Conservation (phyloP, 2,797 vertebrate species). For the Podarcis siculus region DNA sequence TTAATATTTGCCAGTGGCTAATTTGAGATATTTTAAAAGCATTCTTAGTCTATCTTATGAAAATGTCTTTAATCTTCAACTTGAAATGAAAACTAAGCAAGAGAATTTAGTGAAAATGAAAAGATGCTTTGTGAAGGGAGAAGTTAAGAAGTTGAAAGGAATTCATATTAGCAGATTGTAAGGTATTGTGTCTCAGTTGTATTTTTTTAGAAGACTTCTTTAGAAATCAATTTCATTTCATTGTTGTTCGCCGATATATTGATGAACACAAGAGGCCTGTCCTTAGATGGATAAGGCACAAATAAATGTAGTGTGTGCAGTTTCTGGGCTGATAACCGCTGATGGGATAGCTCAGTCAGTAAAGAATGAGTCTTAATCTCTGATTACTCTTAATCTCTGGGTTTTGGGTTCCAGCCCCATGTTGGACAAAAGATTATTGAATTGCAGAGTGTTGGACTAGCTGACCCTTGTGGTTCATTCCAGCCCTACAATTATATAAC, state of each 20-base stretch:
- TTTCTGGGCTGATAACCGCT: not conserved
- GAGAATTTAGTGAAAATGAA: not conserved
- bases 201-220: conserved; percentile 17
- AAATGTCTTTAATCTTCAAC: conserved; percentile 1
- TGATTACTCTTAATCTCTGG: too few species aligned
- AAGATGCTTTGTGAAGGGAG: conserved; percentile 19
- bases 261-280: not conserved
- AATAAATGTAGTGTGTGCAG: not conserved
- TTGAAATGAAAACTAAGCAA: not conserved
- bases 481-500: too few species aligned
- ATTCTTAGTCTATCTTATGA: not conserved
- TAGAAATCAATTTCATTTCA: conserved; percentile 8
- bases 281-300: not conserved
- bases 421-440: too few species aligned
- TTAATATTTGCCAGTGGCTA: not conserved
- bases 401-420: too few species aligned
- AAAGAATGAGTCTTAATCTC: too few species aligned
- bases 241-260: conserved; percentile 3
- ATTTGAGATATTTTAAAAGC: not conserved
- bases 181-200: conserved; percentile 27
- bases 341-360: not conserved
- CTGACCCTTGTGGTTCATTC: too few species aligned
- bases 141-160: not conserved
- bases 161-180: conserved; percentile 30
- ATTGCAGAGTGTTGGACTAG: too few species aligned